Evolutionary conservation across 2,113 vertebrate species (phyloP), one percentile per base, ranked within the genome.

Genomic region (Macrotus californicus): DNA sequence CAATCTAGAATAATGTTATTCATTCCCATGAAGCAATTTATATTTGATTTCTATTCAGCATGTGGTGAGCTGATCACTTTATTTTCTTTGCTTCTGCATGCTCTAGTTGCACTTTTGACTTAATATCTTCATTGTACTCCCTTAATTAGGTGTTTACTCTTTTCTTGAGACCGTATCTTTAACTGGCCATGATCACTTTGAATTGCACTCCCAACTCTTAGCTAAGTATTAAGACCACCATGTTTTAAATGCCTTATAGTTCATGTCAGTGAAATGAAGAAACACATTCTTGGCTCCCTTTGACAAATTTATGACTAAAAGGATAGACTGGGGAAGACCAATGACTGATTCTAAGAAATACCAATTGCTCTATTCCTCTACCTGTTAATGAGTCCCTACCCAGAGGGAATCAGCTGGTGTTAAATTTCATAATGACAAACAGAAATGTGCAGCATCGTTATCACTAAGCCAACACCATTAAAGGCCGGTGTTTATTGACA

Each of bases 391-490:
- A 89, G 70, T 24, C 81, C 67, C 59, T 73, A 61, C 52, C 67
- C 75, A 91, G 87, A 83, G 83, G 50, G 95, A 96, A 79, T 48
- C 77, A 73, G 67, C 70, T 26, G 26, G 79, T 39, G 87, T 72
- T 89, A 96, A 94, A 95, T 89, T 89, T 96, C 93, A 50, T 89
- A 96, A 95, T 61, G 83, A 84, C 96, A 97, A 96, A 95, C 94
- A 96, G 93, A 94, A 81, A 87, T 93, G 92, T 46, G 79, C 96
- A 96, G 91, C 75, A 14, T 73, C 21, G 5, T 97, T 96, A 97
- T 97, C 97, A 89, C 95, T 97, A 96, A 97, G 96, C 96, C 96
- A 97, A 97, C 92, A 96, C 96, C 96, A 97, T 97, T 97, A 97
- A 97, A 91, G 85, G 86, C 94, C 15, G 26, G 88, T 91, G 87